A percentile compares a stretch with the other conserved stretches of the same genome.
Conservation (phyloP, 2,113 vertebrate species). For the Psilopsiagon aurifrons region DNA sequence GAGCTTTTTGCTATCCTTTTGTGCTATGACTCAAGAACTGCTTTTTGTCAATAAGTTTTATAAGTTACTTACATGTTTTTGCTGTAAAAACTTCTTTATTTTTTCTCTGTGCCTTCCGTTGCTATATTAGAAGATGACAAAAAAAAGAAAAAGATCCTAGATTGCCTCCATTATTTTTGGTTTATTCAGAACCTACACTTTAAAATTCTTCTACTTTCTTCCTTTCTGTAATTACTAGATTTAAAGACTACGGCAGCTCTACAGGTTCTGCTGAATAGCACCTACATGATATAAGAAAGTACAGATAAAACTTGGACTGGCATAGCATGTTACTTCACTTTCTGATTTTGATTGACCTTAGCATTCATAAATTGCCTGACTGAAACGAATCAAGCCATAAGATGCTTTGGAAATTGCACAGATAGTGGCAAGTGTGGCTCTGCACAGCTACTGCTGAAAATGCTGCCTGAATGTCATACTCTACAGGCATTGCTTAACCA, state of each 20-base stretch:
- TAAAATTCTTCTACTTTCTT: not conserved
- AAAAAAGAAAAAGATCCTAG: not conserved
- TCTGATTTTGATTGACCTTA: not conserved
- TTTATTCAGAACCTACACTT: not conserved
- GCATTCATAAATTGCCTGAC: not conserved
- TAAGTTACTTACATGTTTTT: not conserved
- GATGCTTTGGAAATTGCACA: not conserved
- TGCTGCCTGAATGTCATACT: not conserved
- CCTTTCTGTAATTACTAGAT: not conserved
- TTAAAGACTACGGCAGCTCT: not conserved
- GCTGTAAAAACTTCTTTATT: not conserved
- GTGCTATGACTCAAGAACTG: not conserved
- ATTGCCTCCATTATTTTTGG: not conserved
- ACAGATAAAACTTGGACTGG: not conserved
- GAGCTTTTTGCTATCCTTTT: not conserved
- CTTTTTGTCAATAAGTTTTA: not conserved
- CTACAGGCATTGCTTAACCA: not conserved
- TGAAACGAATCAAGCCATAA: not conserved
- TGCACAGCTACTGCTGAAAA: not conserved
- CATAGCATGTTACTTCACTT: not conserved
- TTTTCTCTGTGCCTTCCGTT: not conserved
- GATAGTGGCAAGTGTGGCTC: not conserved
- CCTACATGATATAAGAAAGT: not conserved
- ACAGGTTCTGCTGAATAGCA: not conserved
- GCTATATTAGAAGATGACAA: not conserved